Evolutionary conservation across 2,888 invertebrate species (phyloP), one percentile per base, ranked within the genome.

Genomic region (Chromoteleia sp.): DNA sequence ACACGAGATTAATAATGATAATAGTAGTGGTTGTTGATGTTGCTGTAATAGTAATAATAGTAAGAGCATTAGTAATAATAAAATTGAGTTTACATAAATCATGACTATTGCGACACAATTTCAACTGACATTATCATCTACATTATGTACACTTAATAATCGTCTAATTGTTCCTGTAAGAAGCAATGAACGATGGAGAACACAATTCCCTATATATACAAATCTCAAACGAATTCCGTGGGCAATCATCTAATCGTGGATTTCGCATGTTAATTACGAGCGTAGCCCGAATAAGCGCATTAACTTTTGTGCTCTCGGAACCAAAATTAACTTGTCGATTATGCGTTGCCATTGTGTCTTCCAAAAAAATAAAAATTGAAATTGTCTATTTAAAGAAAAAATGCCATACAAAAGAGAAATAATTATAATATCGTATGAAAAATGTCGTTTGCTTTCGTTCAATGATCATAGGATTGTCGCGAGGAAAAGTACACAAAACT

Each of bases 401-500:
- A 14, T 36, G 14, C 17, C 14, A 67, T 30, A 65, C 15, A 65
- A 67, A 67, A 52, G 39, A 36, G 3, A 41, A 58, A 39, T 1
- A 48, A 36, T 12, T n/a, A 61, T 15, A 50, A 41, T 14, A 19
- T 17, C 3, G 6, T 21, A 52, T 29, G 52, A 41, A 48, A 67
- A 29, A 36, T 8, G 25, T n/a, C 7, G 1, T 41, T 48, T 52
- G 33, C 25, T 25, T 48, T 25, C 7, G 33, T 50, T 45, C 25
- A 54, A 54, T 67, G 56, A 33, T 48, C 45, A 50, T 25, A 41
- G 58, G 58, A 41, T 48, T 15, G 21, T 25, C 29, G 17, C 15
- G 48, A 75, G 39, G 56, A 48, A 73, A 73, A 73, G 67, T 73
- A 73, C 58, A 68, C 50, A 74, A 80, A 80, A 67, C 59, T 56